These are phyloP conservation scores for Drosophila bocki DNA, from an alignment of 1,140 invertebrate species.

Conservation along the genomic window DNA sequence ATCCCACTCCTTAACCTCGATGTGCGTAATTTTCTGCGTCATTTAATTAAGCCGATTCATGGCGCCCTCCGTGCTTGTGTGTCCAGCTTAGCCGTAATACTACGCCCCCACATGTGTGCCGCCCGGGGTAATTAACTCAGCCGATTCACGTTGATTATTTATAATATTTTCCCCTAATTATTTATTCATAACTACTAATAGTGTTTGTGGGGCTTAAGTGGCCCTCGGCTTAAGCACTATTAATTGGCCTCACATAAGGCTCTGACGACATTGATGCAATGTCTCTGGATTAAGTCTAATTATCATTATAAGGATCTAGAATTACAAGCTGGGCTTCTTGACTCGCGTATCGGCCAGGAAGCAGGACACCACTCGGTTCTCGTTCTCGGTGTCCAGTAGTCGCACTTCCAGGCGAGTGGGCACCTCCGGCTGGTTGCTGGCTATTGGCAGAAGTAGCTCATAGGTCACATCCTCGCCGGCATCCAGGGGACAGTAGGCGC, in stretches of 20 bases:
- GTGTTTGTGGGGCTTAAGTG: slow-evolving; percentile 56
- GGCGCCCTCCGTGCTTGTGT: slow-evolving; percentile 13
- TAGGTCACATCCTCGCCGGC: slow-evolving; percentile 79
- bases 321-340: slow-evolving; percentile 43
- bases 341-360: slow-evolving; percentile 69
- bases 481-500: slow-evolving; percentile 75
- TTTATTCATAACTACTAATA: slow-evolving; percentile 80
- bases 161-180: slow-evolving; percentile 74
- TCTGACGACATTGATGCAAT: slow-evolving; percentile 75
- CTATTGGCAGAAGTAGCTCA: slow-evolving; percentile 54
- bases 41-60: slow-evolving; percentile 84
- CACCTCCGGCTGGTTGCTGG: slow-evolving; percentile 61
- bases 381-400: slow-evolving; percentile 45
- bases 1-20: background rate
- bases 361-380: slow-evolving; percentile 55
- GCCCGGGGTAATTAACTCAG: slow-evolving; percentile 64
- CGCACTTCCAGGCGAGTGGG: slow-evolving; percentile 66
- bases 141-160: slow-evolving; percentile 63
- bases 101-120: slow-evolving; percentile 6
- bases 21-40: slow-evolving; percentile 84
- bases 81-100: slow-evolving; percentile 30
- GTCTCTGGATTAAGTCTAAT: slow-evolving; percentile 33
- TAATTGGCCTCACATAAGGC: slow-evolving; percentile 52
- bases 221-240: slow-evolving; percentile 42
- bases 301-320: background rate